Evolutionary conservation across 2,797 vertebrate species (phyloP).

Genomic region (Gadopsis marmoratus): DNA sequence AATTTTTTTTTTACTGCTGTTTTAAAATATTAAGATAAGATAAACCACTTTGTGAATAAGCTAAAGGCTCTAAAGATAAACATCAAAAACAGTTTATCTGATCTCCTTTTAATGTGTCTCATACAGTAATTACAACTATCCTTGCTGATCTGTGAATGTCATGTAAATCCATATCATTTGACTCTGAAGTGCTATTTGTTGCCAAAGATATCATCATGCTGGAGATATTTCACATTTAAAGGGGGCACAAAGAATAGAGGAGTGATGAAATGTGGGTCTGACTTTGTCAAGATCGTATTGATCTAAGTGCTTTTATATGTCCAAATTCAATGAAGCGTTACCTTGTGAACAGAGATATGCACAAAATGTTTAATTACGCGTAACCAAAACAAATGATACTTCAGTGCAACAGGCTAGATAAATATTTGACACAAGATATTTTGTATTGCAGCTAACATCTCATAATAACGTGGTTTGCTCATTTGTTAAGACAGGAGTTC

Average conservation of each 20-base stretch:
- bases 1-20: neutral
- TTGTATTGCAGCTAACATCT: neutral
- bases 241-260: neutral
- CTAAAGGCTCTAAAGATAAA: neutral
- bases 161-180: neutral
- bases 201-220: neutral
- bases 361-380: neutral
- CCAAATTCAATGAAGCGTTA: neutral
- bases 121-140: neutral
- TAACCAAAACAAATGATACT: neutral
- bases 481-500: no score
- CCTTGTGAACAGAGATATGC: neutral
- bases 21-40: neutral
- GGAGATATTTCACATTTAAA: constrained; percentile 10
- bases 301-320: neutral
- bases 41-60: neutral
- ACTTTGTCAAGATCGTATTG: neutral
- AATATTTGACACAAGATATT: neutral
- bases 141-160: neutral
- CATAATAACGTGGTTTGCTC: neutral
- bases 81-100: neutral
- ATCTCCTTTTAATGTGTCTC: constrained; percentile 1
- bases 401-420: neutral
- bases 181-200: neutral
- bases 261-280: neutral